Conservation (phyloP, 2,888 invertebrate genomes). For the Acanthopleura granulata region DNA sequence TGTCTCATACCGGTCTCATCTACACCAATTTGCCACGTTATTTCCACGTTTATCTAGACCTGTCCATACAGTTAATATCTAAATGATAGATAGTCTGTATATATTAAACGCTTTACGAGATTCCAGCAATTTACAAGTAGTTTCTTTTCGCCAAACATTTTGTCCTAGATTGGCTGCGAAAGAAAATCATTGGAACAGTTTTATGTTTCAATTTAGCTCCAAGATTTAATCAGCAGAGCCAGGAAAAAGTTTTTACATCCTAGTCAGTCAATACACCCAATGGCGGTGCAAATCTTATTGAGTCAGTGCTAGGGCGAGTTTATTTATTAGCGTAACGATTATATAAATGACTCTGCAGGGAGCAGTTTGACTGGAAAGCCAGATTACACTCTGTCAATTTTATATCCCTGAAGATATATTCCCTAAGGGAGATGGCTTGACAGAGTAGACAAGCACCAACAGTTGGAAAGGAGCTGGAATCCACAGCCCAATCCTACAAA, state of each 20-base stretch:
- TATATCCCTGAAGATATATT: neutral
- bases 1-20: no score
- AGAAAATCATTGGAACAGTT: neutral
- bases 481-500: no score
- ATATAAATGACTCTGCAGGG: neutral
- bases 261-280: neutral
- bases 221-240: neutral
- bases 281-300: constrained; percentile 3
- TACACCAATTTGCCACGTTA: no score
- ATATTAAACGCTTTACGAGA: no score
- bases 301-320: neutral
- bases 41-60: no score
- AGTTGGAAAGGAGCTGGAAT: no score
- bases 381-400: constrained; percentile 3
- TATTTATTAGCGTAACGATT: constrained; percentile 10
- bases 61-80: no score
- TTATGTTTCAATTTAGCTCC: constrained; percentile 3
- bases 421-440: neutral
- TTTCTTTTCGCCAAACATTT: no score
- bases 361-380: neutral
- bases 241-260: neutral
- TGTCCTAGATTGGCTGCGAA: no score
- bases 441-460: no score
- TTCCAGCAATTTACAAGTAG: no score
- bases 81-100: no score